Conservation (phyloP, 2,888 invertebrate species). For the Chydorus sphaericus region DNA sequence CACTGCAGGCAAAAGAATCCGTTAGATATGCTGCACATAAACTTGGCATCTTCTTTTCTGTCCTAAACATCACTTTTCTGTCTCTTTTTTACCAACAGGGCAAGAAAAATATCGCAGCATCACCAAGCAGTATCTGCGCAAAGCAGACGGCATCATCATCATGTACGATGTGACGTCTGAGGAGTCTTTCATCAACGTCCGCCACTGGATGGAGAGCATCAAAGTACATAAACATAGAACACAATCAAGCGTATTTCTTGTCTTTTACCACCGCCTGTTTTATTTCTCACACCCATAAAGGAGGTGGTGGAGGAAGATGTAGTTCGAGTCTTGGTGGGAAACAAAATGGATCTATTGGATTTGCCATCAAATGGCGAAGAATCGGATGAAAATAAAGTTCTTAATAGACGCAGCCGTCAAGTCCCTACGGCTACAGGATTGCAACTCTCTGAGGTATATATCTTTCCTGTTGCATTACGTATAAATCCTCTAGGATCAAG, state of each 20-base stretch:
- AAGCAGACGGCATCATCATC: constrained; percentile 38
- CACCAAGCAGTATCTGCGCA: constrained; percentile 40
- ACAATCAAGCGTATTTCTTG: not conserved
- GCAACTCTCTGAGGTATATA: not conserved
- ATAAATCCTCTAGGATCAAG: too few relatives aligned
- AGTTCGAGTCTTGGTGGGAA: constrained; percentile 35
- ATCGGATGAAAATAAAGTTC: not conserved
- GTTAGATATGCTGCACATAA: too few relatives aligned
- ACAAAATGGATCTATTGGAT: constrained; percentile 33
- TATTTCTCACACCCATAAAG: constrained; percentile 17
- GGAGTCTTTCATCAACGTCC: constrained; percentile 33
- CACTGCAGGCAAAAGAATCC: constrained; percentile 31
- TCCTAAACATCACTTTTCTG: too few relatives aligned
- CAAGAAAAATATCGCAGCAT: constrained; percentile 35
- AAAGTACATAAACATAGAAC: constrained; percentile 22
- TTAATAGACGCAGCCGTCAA: too few relatives aligned
- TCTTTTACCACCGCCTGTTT: not conserved
- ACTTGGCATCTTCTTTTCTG: too few relatives aligned
- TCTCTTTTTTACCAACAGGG: constrained; percentile 13
- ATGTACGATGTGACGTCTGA: constrained; percentile 40
- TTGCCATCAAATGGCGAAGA: not conserved
- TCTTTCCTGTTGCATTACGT: too few relatives aligned
- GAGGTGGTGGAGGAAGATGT: constrained; percentile 32
- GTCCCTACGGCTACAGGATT: not conserved
- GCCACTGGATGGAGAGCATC: constrained; percentile 34